Evolutionary conservation across 1,140 invertebrate genomes (phyloP), one percentile per base, ranked within the genome.

Genomic region (Drosophila virilis): DNA sequence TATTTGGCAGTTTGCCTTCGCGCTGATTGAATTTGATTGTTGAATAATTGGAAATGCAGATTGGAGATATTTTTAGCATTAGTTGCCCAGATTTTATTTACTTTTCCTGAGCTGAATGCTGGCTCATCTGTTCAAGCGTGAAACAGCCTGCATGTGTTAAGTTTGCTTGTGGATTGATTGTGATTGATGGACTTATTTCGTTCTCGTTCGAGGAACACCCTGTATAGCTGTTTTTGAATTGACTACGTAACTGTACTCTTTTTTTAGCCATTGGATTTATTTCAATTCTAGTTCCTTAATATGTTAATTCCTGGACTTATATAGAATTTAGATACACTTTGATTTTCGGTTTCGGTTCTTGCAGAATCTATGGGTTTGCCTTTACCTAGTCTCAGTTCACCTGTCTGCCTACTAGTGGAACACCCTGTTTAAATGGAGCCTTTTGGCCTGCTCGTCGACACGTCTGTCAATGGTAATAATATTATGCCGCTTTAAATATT

Each of bases 401-500:
- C 40, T 59, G 40, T 17, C 13, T 9, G 32, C 15, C 15, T 10
- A 57, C 15, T 10, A 57, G 9, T 66, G 32, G 12, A 52, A 71
- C 71, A 79, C 70, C 80, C 76, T 79, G 55, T 79, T 13, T 28
- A 9, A n/a, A 8, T 52, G n/a, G 35, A 46, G 37, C 54, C 38
- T 15, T 15, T 50, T 48, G 35, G 15, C 46, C 40, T 15, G 33
- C 59, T 37, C 58, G 59, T 72, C 48, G 72, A 69, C 70, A 69
- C 62, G 74, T 68, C 67, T 74, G 71, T 75, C 75, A 81, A 86
- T 86, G 78, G 82, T 86, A 85, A 88, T 81, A 78, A 85, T 85
- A 88, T 82, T 75, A 77, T 77, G 71, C 75, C 65, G 78, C 71
- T 73, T 85, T 82, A 86, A 86, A 82, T 82, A 85, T 85, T 85